A percentile compares a stretch with the other conserved stretches of the same genome.
phyloP scores from a whole-genome alignment of 2,797 vertebrate species.

The Ceryle rudis region DNA sequence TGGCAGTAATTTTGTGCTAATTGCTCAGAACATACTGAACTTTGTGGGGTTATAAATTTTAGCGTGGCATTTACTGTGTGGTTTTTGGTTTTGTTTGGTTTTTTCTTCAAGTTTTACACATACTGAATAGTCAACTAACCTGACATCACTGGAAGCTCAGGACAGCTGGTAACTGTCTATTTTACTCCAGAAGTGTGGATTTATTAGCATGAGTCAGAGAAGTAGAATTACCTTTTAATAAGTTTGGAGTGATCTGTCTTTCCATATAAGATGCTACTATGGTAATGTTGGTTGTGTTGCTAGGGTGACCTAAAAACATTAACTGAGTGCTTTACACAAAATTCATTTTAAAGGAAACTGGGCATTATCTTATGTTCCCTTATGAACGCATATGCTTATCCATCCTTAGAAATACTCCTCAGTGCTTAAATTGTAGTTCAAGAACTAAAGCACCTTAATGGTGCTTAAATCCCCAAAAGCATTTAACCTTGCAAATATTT shows the following conservation, averaged over 20 bases:
- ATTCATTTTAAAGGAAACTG: slow-evolving; percentile 39
- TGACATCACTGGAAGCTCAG: slow-evolving; percentile 32
- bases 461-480: background rate
- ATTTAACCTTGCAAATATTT: background rate
- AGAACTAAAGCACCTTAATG: background rate
- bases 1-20: slow-evolving; percentile 60
- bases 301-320: slow-evolving; percentile 67
- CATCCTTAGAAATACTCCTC: slow-evolving; percentile 11
- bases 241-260: slow-evolving; percentile 56
- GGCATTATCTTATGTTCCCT: slow-evolving; percentile 22
- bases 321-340: slow-evolving; percentile 23
- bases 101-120: background rate
- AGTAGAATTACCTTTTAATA: slow-evolving; percentile 72
- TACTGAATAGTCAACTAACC: slow-evolving; percentile 18
- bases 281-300: slow-evolving; percentile 52
- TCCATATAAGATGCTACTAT: slow-evolving; percentile 52
- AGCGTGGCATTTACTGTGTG: background rate
- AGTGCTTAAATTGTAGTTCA: background rate
- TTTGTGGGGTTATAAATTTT: slow-evolving; percentile 14
- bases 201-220: slow-evolving; percentile 70
- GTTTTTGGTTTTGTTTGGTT: background rate
- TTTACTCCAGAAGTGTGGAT: slow-evolving; percentile 47
- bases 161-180: slow-evolving; percentile 20
- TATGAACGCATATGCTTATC: background rate
- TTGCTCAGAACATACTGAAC: slow-evolving; percentile 55